Evolutionary conservation across 2,888 invertebrate genomes (phyloP), one percentile per base, ranked within the genome.

Genomic region (Monochamus alternatus): DNA sequence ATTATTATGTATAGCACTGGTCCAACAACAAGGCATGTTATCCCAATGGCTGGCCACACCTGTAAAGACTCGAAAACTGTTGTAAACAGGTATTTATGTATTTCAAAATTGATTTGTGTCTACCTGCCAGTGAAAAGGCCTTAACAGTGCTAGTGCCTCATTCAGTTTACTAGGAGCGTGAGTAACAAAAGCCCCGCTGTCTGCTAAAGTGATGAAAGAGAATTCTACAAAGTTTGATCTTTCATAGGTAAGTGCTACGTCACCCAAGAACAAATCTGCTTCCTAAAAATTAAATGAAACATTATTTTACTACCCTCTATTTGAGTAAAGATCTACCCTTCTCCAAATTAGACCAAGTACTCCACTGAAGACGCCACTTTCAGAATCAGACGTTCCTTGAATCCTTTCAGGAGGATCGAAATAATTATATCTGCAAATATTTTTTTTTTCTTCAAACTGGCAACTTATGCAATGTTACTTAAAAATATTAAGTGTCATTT

Each of bases 131-230:
- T 92, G 92, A 84, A 95, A 95, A 0, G 95, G 95, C 66, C 95
- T 90, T 78, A 95, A 91, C 30, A 95, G 91, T 9, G 94, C 95
- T 22, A 95, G 84, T 0, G 95, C 94, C 85, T 95, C 95, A 81
- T 94, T 95, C 0, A 95, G 88, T 74, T 92, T 92, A 0, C 93
- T 92, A 0, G 95, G 95, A 0, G 94, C 93, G 81, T 95, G 95
- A 0, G 95, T 95, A 1, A 94, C 90, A 84, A 95, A 95, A 0
- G 95, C 94, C 0, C 94, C 95, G 22, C 94, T 94, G 84, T 95
- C 95, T 0, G 94, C 94, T 55, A 95, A 88, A 0, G 95, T 95
- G 72, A 94, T 90, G 84, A 95, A 95, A 0, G 95, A 94, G 88
- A 95, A 95, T 84, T 95, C 95, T 0, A 94, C 94, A 0, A 92